Conservation (phyloP, 2,113 vertebrate species). For the Oncorhynchus nerka region DNA sequence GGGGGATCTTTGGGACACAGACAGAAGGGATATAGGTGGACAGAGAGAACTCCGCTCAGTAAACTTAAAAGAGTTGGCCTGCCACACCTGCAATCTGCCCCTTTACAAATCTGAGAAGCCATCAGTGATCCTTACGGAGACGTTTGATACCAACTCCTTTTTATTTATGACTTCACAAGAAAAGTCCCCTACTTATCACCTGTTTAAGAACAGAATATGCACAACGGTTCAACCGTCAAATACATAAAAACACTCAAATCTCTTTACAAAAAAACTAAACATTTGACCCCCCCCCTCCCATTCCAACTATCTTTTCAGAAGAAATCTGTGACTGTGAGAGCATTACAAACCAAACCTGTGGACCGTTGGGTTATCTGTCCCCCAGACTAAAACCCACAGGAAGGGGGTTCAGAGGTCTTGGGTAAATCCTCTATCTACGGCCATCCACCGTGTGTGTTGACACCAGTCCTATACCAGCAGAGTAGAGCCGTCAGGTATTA, state of each 20-base stretch:
- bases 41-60: neutral
- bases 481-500: neutral
- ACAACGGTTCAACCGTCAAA: too few relatives aligned
- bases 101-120: constrained; percentile 40
- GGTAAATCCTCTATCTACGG: constrained; percentile 2
- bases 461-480: constrained; percentile 33
- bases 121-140: constrained; percentile 6
- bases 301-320: neutral
- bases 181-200: too few relatives aligned
- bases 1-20: too few relatives aligned
- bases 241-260: too few relatives aligned
- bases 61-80: constrained; percentile 67
- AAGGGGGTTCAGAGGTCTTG: neutral
- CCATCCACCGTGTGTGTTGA: constrained; percentile 43
- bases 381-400: constrained; percentile 22
- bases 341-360: neutral
- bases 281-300: too few relatives aligned
- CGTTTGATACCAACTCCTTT: constrained; percentile 8
- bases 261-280: too few relatives aligned
- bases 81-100: constrained; percentile 28
- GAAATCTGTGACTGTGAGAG: neutral
- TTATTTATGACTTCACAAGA: neutral
- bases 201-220: too few relatives aligned
- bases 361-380: constrained; percentile 26
- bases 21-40: too few relatives aligned